Evolutionary conservation across 2,888 invertebrate genomes (phyloP), one percentile per base, ranked within the genome.

Genomic region (Epinotia brunnichana): DNA sequence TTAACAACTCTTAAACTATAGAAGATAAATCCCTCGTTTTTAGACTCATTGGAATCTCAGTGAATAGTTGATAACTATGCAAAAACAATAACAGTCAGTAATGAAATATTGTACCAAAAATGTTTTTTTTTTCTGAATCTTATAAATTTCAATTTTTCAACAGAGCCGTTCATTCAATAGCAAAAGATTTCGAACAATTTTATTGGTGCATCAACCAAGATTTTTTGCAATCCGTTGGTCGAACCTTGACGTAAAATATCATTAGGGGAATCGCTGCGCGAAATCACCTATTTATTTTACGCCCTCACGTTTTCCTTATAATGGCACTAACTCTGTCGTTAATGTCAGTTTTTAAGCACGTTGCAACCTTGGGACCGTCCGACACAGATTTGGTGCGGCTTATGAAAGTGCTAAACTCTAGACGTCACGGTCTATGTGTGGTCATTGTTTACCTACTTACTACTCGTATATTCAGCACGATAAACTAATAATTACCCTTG

Each of bases 371-470:
- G 44, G 19, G 13, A 21, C 41, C 17, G 53, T 19, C 17, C 53
- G 53, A n/a, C 9, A 24, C 48, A 24, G 44, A 62, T 62, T 51
- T 62, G 48, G 62, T 17, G 17, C 7, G 24, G 21, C 9, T 29
- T 63, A 17, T 5, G n/a, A 21, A 63, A 17, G 29, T 29, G 29
- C 24, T 63, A 51, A 63, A 29, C 29, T 24, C 41, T 15, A 51
- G 2, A 17, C 29, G 21, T 29, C 24, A 19, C 35, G 77, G 94
- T 3, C 17, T 9, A 35, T n/a, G 10, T 29, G 9, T 57, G 7
- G 35, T 35, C 35, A 35, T 35, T 35, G 7, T 9, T n/a, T 57
- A 10, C n/a, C 10, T 54, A 11, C 54, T 44, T 13, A 41, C 41
- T 41, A 3, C 1, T 54, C 11, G 11, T 54, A 0, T 24, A 11